Evolutionary conservation across 2,888 invertebrate genomes (phyloP), one percentile per base, ranked within the genome.

Genomic region (Flexamia atlantica): DNA sequence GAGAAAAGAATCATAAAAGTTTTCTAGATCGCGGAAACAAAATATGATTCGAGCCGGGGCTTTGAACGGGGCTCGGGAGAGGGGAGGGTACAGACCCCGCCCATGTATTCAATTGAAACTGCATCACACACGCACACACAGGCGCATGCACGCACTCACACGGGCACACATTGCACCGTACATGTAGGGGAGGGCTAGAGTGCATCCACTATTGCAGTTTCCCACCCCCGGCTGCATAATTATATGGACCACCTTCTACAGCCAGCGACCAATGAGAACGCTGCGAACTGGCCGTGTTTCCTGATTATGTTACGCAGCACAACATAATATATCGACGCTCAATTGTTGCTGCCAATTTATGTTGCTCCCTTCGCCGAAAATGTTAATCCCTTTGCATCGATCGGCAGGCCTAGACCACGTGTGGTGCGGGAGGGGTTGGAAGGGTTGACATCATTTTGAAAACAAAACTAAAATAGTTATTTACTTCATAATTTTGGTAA

Each of bases 251-350:
- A 84, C 84, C 84, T 82, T 82, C 64, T 81, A 36, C 46, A 70
- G 82, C 83, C 82, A 83, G 82, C 84, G 70, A 82, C 86, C 86
- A 86, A 86, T 86, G 84, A 86, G 84, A 85, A 76, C 79, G 32
- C 84, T 76, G 20, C 76, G 42, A 81, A 74, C 83, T 74, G 46
- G 42, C 81, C 72, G 68, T 81, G 84, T 72, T 84, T 74, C 82
- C 64, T 68, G 70, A 72, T 76, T 84, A 84, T 81, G 81, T 82
- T 79, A 84, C 82, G 84, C 84, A 84, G 74, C 82, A 50, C 82
- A 74, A 83, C 82, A 83, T 83, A 74, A 83, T 83, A 83, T 83
- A 83, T 83, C 82, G 82, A 74, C 57, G 82, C 74, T 83, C 82
- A 74, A 83, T 83, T 83, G 82, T 82, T 83, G 60, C 74, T 79